Conservation (phyloP, 1,140 invertebrate species). For the Brachionus manjavacas region DNA sequence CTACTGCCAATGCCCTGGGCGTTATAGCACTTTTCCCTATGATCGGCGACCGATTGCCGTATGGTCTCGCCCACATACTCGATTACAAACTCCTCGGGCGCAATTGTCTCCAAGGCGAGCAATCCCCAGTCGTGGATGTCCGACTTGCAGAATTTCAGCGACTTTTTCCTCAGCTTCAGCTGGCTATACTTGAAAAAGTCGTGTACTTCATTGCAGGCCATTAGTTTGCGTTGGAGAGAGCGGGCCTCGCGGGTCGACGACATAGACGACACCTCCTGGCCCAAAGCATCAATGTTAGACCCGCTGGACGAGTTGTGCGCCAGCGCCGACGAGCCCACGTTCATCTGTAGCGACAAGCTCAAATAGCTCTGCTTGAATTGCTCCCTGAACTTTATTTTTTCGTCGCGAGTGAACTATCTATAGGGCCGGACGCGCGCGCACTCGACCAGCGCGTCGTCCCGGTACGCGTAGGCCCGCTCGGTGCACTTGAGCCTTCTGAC, state of each 20-base stretch:
- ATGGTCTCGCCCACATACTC: constrained; percentile 98
- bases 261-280: neutral
- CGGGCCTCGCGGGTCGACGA: neutral
- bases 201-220: constrained; percentile 31
- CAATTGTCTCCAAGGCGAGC: constrained; percentile 96
- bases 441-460: neutral
- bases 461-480: neutral
- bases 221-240: constrained; percentile 16
- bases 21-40: constrained; percentile 89
- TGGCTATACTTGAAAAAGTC: constrained; percentile 41
- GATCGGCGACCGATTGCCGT: constrained; percentile 84
- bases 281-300: neutral
- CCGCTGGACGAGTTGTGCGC: neutral
- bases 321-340: neutral
- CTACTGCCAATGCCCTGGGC: constrained; percentile 91
- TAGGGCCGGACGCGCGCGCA: neutral
- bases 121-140: constrained; percentile 98
- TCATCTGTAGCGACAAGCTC: neutral
- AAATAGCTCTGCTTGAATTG: neutral
- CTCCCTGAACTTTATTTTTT: neutral
- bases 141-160: constrained; percentile 92
- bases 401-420: neutral
- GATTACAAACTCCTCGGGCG: constrained; percentile 98
- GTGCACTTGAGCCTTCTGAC: neutral
- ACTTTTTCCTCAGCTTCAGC: constrained; percentile 86